These are phyloP conservation scores for Zeugodacus cucurbitae DNA, from an alignment of 1,140 invertebrate species.

Conservation along the genomic window DNA sequence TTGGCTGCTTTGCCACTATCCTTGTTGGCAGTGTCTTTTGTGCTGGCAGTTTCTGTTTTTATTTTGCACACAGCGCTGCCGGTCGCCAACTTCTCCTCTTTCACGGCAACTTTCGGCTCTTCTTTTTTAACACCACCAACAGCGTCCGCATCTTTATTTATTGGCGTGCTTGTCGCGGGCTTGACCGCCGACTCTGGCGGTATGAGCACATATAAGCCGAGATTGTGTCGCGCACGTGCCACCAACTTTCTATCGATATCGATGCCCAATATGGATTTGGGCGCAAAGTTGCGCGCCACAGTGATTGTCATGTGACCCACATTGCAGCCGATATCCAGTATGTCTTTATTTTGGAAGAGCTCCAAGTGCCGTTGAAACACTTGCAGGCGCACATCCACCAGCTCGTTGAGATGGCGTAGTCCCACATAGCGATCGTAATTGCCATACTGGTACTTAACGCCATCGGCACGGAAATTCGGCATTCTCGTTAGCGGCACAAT, in stretches of 20 bases:
- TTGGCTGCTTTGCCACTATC: neutral
- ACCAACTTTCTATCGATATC: slow-evolving; percentile 95
- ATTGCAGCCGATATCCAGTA: slow-evolving; percentile 98
- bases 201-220: slow-evolving; percentile 61
- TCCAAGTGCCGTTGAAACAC: slow-evolving; percentile 82
- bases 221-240: slow-evolving; percentile 65
- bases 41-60: slow-evolving; percentile 16
- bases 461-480: slow-evolving; percentile 80
- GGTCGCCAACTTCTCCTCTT: slow-evolving; percentile 6
- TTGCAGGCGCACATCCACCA: slow-evolving; percentile 83
- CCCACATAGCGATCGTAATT: slow-evolving; percentile 98
- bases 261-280: slow-evolving; percentile 88
- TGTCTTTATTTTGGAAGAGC: slow-evolving; percentile 89
- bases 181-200: slow-evolving; percentile 49
- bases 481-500: slow-evolving; percentile 59
- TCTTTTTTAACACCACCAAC: neutral
- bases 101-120: neutral
- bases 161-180: neutral
- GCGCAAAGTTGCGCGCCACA: slow-evolving; percentile 85
- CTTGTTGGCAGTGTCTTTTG: neutral
- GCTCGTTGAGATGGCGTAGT: slow-evolving; percentile 85
- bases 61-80: slow-evolving; percentile 24
- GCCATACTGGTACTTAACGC: slow-evolving; percentile 88
- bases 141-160: neutral
- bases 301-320: slow-evolving; percentile 92